These are phyloP conservation scores for Salticus scenicus DNA, from an alignment of 2,888 invertebrate genomes.

Conservation along the genomic window DNA sequence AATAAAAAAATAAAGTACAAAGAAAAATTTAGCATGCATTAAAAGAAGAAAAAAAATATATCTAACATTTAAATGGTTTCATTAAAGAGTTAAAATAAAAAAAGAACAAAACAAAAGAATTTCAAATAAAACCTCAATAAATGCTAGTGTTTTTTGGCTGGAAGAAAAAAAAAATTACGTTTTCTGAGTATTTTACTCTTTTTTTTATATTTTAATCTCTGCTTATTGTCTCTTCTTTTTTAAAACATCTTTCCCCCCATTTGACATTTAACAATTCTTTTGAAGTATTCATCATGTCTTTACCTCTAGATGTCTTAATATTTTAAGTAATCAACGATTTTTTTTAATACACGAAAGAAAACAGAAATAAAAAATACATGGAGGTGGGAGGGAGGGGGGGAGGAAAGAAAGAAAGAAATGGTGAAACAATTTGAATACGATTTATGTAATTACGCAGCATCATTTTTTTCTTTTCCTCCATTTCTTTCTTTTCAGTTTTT, in stretches of 20 bases:
- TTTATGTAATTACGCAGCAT: slow-evolving; percentile 8
- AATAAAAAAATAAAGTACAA: no score
- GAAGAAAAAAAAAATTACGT: no score
- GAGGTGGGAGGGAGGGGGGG: no score
- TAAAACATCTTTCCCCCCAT: background rate
- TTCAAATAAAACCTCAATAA: background rate
- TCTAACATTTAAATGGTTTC: background rate
- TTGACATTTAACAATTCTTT: background rate
- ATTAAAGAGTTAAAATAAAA: background rate
- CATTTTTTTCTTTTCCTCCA: background rate
- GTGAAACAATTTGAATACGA: slow-evolving; percentile 5
- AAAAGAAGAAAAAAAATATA: background rate
- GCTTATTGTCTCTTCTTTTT: background rate
- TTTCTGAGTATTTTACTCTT: background rate
- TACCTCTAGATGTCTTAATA: background rate
- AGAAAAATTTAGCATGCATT: no score
- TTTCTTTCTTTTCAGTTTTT: background rate
- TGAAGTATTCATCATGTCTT: background rate
- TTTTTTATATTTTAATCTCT: background rate
- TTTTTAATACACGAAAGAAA: background rate
- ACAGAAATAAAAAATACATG: background rate
- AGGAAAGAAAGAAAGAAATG: no score
- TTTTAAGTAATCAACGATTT: background rate
- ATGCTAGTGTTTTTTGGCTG: background rate
- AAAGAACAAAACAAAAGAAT: background rate